These are phyloP conservation scores for Temnothorax unifasciatus DNA, from an alignment of 2,888 invertebrate species.

Conservation along the genomic window DNA sequence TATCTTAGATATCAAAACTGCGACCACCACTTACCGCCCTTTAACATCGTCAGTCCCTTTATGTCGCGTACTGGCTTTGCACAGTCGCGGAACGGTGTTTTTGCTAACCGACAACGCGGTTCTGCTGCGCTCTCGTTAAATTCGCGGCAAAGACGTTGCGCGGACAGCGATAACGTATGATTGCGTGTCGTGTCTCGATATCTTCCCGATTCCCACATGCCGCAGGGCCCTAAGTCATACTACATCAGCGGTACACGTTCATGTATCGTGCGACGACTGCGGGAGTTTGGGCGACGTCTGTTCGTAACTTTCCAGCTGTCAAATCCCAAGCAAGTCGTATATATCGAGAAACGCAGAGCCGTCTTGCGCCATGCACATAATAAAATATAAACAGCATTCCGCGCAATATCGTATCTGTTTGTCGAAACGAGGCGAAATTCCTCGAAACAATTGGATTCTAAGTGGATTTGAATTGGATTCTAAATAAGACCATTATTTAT, in stretches of 20 bases:
- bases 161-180: conserved; percentile 25
- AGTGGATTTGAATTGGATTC: background rate
- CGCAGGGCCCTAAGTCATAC: conserved; percentile 35
- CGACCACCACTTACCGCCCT: conserved; percentile 70
- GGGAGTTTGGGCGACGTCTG: conserved; percentile 26
- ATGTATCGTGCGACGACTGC: conserved; percentile 21
- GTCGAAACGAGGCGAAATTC: background rate
- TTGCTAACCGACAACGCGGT: conserved; percentile 2
- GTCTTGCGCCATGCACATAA: conserved; percentile 16
- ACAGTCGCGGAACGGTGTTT: conserved; percentile 2
- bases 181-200: conserved; percentile 43
- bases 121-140: conserved; percentile 9
- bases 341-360: conserved; percentile 33
- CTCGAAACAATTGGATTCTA: conserved; percentile 6
- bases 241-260: conserved; percentile 38
- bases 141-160: background rate
- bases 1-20: conserved; percentile 81
- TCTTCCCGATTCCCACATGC: conserved; percentile 12
- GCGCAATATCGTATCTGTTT: conserved; percentile 2
- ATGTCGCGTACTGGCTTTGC: conserved; percentile 51
- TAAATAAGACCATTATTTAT: background rate
- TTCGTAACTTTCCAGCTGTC: conserved; percentile 53
- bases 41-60: conserved; percentile 53
- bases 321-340: conserved; percentile 33
- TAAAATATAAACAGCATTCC: conserved; percentile 16